Conservation (phyloP, 2,888 invertebrate genomes). For the Panopea generosa region DNA sequence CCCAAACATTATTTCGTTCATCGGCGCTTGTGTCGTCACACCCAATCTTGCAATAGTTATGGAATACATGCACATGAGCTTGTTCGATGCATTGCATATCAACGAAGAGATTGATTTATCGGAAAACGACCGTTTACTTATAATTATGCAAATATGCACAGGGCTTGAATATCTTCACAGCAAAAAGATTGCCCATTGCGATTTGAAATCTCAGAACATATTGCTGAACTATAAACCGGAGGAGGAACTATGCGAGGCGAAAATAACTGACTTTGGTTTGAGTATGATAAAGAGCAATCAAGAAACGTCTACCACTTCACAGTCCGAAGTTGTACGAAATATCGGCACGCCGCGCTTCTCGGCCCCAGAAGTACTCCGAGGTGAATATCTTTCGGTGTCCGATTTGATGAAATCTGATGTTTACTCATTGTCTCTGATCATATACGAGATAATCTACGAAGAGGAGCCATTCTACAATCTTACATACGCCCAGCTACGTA, state of each 20-base stretch:
- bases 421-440: conserved; percentile 52
- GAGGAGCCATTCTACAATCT: conserved; percentile 57
- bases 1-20: conserved; percentile 54
- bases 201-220: conserved; percentile 63
- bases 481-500: conserved; percentile 35
- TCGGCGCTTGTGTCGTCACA: conserved; percentile 49
- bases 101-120: conserved; percentile 39
- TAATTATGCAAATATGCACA: conserved; percentile 45
- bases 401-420: conserved; percentile 57
- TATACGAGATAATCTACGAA: conserved; percentile 53
- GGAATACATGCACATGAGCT: conserved; percentile 61
- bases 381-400: conserved; percentile 28
- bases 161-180: conserved; percentile 61
- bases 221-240: conserved; percentile 43
- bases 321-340: conserved; percentile 27
- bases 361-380: conserved; percentile 62
- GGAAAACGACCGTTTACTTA: conserved; percentile 41
- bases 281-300: conserved; percentile 61
- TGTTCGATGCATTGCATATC: conserved; percentile 54
- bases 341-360: conserved; percentile 62
- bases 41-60: conserved; percentile 60
- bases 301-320: conserved; percentile 27
- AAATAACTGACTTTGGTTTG: conserved; percentile 68
- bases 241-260: conserved; percentile 34
- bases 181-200: conserved; percentile 60